A percentile compares a stretch with the other conserved stretches of the same genome.
Evolutionary conservation across 2,888 invertebrate genomes (phyloP).

Genomic region (Pachymerium ferrugineum): DNA sequence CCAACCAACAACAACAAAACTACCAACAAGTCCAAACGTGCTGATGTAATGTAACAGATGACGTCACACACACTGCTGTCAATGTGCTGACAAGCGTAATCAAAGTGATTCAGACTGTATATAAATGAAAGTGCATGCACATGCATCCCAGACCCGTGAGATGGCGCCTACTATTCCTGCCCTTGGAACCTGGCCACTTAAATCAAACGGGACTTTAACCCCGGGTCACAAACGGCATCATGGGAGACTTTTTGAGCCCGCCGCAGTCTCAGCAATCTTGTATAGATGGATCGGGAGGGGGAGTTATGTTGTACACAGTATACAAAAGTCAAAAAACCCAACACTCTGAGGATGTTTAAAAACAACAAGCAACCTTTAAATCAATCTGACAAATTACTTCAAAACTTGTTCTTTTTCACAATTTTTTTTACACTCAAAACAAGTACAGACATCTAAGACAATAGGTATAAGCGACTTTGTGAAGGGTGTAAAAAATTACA

Average conservation of each 20-base stretch:
- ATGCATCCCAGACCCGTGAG: neutral
- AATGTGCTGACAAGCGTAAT: neutral
- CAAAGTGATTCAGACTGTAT: neutral
- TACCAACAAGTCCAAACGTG: neutral
- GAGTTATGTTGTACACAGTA: neutral
- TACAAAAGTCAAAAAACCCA: neutral
- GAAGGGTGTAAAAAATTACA: too few species aligned
- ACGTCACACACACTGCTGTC: neutral
- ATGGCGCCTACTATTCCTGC: conserved; percentile 2
- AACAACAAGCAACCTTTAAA: neutral
- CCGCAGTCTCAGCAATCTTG: neutral
- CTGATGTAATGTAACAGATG: neutral
- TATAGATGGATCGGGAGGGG: neutral
- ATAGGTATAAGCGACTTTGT: too few species aligned
- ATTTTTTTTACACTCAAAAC: neutral
- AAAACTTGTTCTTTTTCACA: neutral
- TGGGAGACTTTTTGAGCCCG: neutral
- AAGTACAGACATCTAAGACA: too few species aligned
- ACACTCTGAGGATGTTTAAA: neutral
- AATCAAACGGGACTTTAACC: conserved; percentile 2
- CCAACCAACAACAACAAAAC: neutral
- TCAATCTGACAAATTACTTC: neutral
- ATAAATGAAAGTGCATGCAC: neutral
- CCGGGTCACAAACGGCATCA: neutral
- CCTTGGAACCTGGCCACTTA: neutral